These are phyloP conservation scores for Novumbra hubbsi DNA, from an alignment of 2,797 vertebrate species.

Conservation along the genomic window DNA sequence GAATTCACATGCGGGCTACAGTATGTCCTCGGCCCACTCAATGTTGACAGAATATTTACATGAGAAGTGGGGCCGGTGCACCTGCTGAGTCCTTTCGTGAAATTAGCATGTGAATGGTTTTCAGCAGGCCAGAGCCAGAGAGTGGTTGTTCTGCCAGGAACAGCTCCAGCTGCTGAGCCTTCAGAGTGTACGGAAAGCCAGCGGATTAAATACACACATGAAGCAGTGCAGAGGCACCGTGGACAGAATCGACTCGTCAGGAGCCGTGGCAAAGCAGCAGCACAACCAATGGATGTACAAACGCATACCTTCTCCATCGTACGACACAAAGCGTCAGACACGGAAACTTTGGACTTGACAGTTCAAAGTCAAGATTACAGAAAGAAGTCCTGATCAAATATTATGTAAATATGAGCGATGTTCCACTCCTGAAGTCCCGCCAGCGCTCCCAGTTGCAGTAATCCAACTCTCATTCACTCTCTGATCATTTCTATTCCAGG, in stretches of 20 bases:
- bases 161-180: not conserved
- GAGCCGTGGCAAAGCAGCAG: not conserved
- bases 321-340: too few species aligned
- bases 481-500: slow-evolving; percentile 6
- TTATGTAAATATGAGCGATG: slow-evolving; percentile 10
- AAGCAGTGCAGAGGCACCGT: not conserved
- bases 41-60: slow-evolving; percentile 21
- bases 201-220: not conserved
- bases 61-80: slow-evolving; percentile 8
- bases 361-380: slow-evolving; percentile 4
- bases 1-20: not conserved
- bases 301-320: not conserved
- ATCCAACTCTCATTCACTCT: not conserved
- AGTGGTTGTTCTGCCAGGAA: not conserved
- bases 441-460: not conserved
- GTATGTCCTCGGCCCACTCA: not conserved
- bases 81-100: slow-evolving; percentile 7
- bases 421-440: not conserved
- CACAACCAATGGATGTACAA: not conserved
- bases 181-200: not conserved
- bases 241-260: not conserved
- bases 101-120: not conserved
- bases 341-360: slow-evolving; percentile 4
- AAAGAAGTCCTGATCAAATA: slow-evolving; percentile 9
- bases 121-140: not conserved